phyloP scores from a whole-genome alignment of 1,140 invertebrate species.

The Lordiphosa clarofinis region DNA sequence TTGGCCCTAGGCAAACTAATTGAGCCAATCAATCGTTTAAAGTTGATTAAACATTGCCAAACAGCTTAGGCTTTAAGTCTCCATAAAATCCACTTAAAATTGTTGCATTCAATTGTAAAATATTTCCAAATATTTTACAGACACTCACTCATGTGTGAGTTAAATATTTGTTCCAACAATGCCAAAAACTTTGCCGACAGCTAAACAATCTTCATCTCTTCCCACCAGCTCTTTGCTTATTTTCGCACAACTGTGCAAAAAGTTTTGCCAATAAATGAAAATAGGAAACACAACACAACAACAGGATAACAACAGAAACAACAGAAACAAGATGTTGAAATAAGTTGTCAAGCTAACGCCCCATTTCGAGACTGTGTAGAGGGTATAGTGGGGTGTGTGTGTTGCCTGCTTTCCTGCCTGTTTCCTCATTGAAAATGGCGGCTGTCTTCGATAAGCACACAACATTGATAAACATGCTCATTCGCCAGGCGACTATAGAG shows the following conservation, averaged over 20 bases:
- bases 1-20: too few relatives aligned
- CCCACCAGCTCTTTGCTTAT: slow-evolving; percentile 15
- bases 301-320: slow-evolving; percentile 33
- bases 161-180: slow-evolving; percentile 29
- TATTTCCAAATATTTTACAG: slow-evolving; percentile 13
- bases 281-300: slow-evolving; percentile 55
- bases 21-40: slow-evolving; percentile 9
- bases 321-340: slow-evolving; percentile 62
- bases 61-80: too few relatives aligned
- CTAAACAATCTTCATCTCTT: slow-evolving; percentile 17
- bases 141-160: slow-evolving; percentile 31
- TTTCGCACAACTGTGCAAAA: slow-evolving; percentile 54
- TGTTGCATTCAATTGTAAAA: slow-evolving; percentile 7
- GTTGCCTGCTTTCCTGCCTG: too few relatives aligned
- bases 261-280: slow-evolving; percentile 75
- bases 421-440: slow-evolving; percentile 21
- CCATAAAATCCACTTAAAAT: too few relatives aligned
- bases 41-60: slow-evolving; percentile 14
- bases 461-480: slow-evolving; percentile 69
- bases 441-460: slow-evolving; percentile 57
- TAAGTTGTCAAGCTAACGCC: slow-evolving; percentile 70
- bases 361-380: neutral
- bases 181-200: slow-evolving; percentile 57
- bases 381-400: neutral
- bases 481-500: slow-evolving; percentile 8